Base-by-base conservation (phyloP, 2,888 invertebrate genomes). In the Trichogramma dendrolimi region DNA sequence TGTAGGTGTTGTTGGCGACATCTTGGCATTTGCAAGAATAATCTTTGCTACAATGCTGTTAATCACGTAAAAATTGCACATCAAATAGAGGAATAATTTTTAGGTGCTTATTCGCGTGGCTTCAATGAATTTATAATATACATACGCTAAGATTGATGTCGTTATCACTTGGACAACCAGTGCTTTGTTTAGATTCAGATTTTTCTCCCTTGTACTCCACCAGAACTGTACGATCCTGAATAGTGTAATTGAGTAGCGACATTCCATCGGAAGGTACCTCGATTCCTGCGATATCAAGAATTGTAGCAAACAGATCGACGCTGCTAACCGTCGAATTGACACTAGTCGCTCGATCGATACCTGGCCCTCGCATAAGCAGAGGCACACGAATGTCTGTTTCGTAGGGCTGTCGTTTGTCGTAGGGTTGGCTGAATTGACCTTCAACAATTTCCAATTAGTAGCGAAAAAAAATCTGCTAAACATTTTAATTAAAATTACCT, bases 381-480 rank as follows among this genome's bases (percentile, higher is more conserved):
- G 95, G 95, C 0, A 96, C 88, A 69, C 87, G 84, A 50, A 94
- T 88, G 73, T 96, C 96, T 0, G 92, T 88, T 75, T 96, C 94
- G 78, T 96, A 96, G 0, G 92, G 91, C 72, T 94, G 93, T 2
- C 95, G 82, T 75, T 96, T 96, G 79, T 96, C 95, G 80, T 87
- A 87, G 0, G 93, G 90, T 80, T 92, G 86, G 4, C 90, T 87
- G 79, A 93, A 94, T 81, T 95, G 94, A 8, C 94, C 94, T 91
- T 75, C 72, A 66, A 48, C 41, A 8, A 48, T 42, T 43, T 10
- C 38, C 8, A 48, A 50, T 50, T 39, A 39, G 6, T 42, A 42
- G 8, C 41, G 40, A 40, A 38, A 10, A 6, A 50, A 43, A 11
- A 55, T 44, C 27, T 50, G 44, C 42, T 55, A 52, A 11, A 42